Percentiles rank a stretch among this genome's conserved stretches.
These are phyloP conservation scores for Drosophila tani DNA, from an alignment of 1,140 invertebrate species.

Conservation along the genomic window DNA sequence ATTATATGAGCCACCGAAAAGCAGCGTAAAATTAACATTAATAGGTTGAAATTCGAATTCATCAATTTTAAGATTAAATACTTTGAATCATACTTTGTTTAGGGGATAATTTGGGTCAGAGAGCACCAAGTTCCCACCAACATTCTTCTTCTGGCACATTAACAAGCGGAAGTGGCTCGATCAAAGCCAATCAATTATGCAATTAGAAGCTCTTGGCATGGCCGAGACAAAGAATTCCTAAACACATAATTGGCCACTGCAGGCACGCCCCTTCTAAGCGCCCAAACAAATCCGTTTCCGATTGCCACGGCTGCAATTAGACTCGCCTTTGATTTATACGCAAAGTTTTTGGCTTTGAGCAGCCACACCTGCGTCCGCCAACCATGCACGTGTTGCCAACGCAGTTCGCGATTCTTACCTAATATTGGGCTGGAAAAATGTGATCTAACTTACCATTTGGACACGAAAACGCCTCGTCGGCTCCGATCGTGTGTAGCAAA, in stretches of 20 bases:
- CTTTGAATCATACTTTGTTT: not conserved
- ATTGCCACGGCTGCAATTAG: conserved; percentile 57
- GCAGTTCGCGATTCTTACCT: conserved; percentile 49
- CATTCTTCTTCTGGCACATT: not conserved
- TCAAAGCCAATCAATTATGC: conserved; percentile 37
- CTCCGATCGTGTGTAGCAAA: conserved; percentile 55
- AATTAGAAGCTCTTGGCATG: conserved; percentile 46
- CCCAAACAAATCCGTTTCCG: conserved; percentile 24
- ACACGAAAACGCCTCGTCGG: conserved; percentile 77
- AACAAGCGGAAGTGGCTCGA: conserved; percentile 36
- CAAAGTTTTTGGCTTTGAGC: conserved; percentile 26
- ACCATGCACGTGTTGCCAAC: conserved; percentile 59
- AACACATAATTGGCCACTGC: conserved; percentile 26
- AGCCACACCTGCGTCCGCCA: conserved; percentile 62
- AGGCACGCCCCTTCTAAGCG: conserved; percentile 37
- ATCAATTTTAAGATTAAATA: conserved; percentile 13
- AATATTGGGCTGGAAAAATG: conserved; percentile 19
- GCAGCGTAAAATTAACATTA: conserved; percentile 44
- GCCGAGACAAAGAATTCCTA: conserved; percentile 27
- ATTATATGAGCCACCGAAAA: conserved; percentile 14
- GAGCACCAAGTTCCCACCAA: not conserved
- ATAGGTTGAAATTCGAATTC: conserved; percentile 12
- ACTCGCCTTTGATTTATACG: conserved; percentile 68
- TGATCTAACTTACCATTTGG: conserved; percentile 71
- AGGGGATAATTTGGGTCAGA: conserved; percentile 20